Evolutionary conservation across 2,888 invertebrate genomes (phyloP), one percentile per base, ranked within the genome.

Genomic region (Drosophila merina): DNA sequence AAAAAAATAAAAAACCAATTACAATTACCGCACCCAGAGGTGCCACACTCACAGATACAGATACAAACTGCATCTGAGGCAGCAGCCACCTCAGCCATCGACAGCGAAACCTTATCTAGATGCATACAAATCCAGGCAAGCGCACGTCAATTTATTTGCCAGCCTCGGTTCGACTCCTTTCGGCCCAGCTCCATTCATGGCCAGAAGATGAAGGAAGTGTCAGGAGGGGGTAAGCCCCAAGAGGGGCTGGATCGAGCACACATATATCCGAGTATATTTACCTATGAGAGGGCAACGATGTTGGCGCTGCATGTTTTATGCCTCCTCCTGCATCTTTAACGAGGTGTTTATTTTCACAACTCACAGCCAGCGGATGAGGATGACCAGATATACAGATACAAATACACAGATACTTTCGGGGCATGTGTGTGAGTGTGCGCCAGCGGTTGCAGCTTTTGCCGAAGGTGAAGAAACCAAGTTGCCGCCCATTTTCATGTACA

Each of bases 331-430:
- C 84, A 84, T 84, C 87, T 85, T 88, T 88, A 88, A 89, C 88
- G 88, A 88, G 88, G 88, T 88, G 88, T 88, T 88, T 88, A 88
- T 88, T 88, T 88, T 88, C 88, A 89, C 88, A 89, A 88, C 87
- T 88, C 84, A 74, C 86, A 77, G 74, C 70, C 70, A 31, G 56
- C 55, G 72, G 64, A 72, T 62, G 69, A 69, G 72, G 51, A 58
- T 52, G 31, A 31, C 60, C 67, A 54, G 38, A 14, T 38, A 14
- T 38, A 64, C 66, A 25, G 56, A 30, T 40, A 31, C 69, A 54
- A 31, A 9, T 45, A 8, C 57, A 20, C 40, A 42, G 40, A 47
- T 51, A 60, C 14, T 31, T 8, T 14, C 28, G 25, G 33, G 30
- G 26, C 26, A 26, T 54, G 10, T 47, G 25, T 75, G 40, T 49